These are phyloP conservation scores for Capra hircus DNA, from an alignment of 2,113 vertebrate species.

Conservation along the genomic window DNA sequence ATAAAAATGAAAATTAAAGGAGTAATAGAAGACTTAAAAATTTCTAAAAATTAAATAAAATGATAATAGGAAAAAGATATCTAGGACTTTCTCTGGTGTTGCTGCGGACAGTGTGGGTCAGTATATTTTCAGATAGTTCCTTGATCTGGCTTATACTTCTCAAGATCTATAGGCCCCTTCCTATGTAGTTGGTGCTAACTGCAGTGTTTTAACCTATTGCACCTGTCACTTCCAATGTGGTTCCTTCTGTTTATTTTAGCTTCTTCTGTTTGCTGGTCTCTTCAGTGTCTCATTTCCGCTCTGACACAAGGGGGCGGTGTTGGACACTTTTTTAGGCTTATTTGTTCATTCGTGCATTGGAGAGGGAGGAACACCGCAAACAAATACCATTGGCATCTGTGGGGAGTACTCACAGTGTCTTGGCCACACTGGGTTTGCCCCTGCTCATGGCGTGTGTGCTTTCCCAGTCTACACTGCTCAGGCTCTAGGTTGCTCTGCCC, in stretches of 20 bases:
- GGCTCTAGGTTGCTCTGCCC: neutral
- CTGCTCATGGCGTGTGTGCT: accelerated
- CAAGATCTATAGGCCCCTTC: neutral
- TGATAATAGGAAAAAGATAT: neutral
- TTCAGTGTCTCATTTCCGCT: neutral
- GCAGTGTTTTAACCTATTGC: neutral
- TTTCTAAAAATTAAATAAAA: neutral
- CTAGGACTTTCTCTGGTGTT: neutral
- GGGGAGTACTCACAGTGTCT: neutral
- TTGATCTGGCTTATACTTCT: neutral
- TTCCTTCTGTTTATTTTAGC: neutral
- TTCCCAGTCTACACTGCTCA: neutral
- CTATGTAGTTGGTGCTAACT: neutral
- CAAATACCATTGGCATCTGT: neutral
- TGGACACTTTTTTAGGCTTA: neutral
- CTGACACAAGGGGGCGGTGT: neutral
- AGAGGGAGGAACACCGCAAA: neutral
- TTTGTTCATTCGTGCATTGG: accelerated
- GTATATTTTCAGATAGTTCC: neutral
- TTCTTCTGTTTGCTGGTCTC: neutral
- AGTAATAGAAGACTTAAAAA: neutral
- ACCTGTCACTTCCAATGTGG: neutral
- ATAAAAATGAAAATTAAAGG: neutral
- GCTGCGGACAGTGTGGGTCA: neutral
- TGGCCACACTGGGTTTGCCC: neutral